A percentile compares a stretch with the other conserved stretches of the same genome.
These are phyloP conservation scores for Leptopterna dolabrata DNA, from an alignment of 2,888 invertebrate genomes.

Conservation along the genomic window DNA sequence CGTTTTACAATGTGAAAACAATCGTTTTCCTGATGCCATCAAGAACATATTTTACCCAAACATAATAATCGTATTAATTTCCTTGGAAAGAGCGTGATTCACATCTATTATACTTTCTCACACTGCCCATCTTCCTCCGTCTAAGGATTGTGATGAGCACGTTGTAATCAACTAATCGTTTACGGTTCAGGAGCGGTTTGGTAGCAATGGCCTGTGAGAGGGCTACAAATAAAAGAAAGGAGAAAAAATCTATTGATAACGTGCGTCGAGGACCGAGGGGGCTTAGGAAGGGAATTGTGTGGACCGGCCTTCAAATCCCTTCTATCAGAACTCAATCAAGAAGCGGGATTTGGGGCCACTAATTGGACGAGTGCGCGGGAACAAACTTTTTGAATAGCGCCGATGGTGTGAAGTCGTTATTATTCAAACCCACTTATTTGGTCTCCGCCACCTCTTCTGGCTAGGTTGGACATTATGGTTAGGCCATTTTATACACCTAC, in stretches of 20 bases:
- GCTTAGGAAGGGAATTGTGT: slow-evolving; percentile 28
- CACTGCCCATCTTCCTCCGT: too few species aligned
- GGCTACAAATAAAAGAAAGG: background rate
- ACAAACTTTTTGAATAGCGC: slow-evolving; percentile 29
- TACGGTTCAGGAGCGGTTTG: too few species aligned
- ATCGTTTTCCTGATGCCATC: too few species aligned
- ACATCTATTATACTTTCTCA: too few species aligned
- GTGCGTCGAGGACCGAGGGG: background rate
- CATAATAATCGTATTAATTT: too few species aligned
- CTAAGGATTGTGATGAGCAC: too few species aligned
- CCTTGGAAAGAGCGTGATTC: too few species aligned
- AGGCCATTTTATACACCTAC: background rate
- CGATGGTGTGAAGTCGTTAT: slow-evolving; percentile 30
- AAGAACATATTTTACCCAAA: too few species aligned
- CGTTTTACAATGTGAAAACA: too few species aligned
- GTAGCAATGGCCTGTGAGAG: too few species aligned
- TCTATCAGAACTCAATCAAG: slow-evolving; percentile 36
- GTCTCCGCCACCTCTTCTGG: background rate
- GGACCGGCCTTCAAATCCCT: slow-evolving; percentile 27
- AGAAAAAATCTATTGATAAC: background rate
- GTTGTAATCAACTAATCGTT: too few species aligned
- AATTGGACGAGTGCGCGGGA: slow-evolving; percentile 28
- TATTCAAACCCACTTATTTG: slow-evolving; percentile 19
- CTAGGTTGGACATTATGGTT: background rate
- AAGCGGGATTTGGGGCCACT: slow-evolving; percentile 31